These are phyloP conservation scores for Neodon shergylaensis DNA, from an alignment of 2,113 vertebrate species.

Conservation along the genomic window DNA sequence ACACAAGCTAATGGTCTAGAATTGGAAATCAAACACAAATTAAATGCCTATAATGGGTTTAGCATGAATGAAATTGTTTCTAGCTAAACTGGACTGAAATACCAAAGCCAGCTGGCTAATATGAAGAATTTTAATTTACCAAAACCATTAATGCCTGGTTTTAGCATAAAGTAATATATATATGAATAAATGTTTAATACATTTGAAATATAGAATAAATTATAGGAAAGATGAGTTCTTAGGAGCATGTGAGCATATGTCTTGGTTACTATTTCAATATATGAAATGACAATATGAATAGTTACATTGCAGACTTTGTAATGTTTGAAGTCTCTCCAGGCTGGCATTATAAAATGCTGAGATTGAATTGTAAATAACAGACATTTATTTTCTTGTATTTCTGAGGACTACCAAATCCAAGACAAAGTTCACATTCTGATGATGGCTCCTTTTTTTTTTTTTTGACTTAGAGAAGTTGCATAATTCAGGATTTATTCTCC, in stretches of 20 bases:
- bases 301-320: background rate
- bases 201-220: background rate
- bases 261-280: background rate
- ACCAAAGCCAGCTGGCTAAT: background rate
- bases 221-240: background rate
- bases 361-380: too few relatives aligned
- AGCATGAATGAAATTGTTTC: slow-evolving; percentile 19
- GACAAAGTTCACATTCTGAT: background rate
- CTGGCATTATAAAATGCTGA: background rate
- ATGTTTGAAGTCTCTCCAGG: background rate
- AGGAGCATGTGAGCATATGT: background rate
- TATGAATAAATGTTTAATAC: background rate
- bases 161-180: background rate
- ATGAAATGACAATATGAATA: background rate
- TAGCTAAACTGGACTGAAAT: background rate
- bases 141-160: background rate
- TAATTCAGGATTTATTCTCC: background rate
- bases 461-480: background rate
- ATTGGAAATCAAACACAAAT: background rate
- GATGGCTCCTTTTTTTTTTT: background rate
- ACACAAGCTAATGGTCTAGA: background rate
- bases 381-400: background rate
- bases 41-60: background rate
- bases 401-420: background rate
- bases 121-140: background rate